Conservation (phyloP, 35 echinoderm and acorn worm species). For the Anneissia japonica region DNA sequence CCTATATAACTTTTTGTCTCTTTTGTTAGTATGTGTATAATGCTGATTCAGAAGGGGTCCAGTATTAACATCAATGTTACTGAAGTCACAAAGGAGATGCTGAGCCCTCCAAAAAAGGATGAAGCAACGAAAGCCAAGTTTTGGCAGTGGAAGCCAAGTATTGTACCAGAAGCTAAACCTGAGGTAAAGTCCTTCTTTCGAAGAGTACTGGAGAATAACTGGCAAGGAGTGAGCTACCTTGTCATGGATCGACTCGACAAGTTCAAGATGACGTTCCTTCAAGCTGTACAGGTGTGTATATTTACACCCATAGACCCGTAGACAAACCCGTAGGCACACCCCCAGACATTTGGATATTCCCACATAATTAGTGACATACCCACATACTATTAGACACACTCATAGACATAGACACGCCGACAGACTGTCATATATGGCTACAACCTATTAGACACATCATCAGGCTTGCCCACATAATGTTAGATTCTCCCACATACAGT, state of each 20-base stretch:
- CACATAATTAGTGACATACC: too few relatives aligned
- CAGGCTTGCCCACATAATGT: too few relatives aligned
- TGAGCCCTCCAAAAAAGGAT: neutral
- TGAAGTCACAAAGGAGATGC: neutral
- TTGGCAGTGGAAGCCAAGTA: constrained; percentile 65
- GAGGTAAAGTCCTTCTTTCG: constrained; percentile 42
- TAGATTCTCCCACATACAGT: too few relatives aligned
- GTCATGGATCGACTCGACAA: constrained; percentile 70
- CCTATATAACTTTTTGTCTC: neutral
- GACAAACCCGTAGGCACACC: neutral
- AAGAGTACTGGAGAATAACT: constrained; percentile 52
- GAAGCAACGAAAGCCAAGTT: constrained; percentile 20
- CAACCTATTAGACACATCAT: too few relatives aligned
- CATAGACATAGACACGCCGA: too few relatives aligned
- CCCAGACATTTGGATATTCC: neutral
- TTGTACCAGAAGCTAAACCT: neutral
- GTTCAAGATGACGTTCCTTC: constrained; percentile 50
- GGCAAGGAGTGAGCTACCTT: constrained; percentile 83
- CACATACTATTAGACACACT: too few relatives aligned
- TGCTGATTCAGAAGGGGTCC: constrained; percentile 75
- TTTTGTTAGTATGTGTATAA: constrained; percentile 53
- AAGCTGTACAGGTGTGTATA: constrained; percentile 61
- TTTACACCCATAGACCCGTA: too few relatives aligned
- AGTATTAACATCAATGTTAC: constrained; percentile 66
- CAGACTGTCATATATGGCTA: too few relatives aligned